These are phyloP conservation scores for Peromyscus eremicus DNA, from an alignment of 2,797 vertebrate species.

Conservation along the genomic window DNA sequence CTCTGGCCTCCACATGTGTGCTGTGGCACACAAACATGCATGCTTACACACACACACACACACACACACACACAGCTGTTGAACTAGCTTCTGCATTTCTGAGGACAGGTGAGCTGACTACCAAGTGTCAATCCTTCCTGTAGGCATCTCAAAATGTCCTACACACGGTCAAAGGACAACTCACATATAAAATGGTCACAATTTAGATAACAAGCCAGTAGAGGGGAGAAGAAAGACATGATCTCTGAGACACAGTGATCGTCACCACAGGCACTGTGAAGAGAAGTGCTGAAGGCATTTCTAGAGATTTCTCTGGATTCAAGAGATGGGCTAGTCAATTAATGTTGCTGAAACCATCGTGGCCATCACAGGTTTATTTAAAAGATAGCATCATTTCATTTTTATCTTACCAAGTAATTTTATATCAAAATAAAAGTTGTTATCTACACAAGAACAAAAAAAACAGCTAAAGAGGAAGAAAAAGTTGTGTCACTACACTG, in stretches of 20 bases:
- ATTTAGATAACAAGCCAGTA: neutral
- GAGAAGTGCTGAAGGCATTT: slow-evolving; percentile 31
- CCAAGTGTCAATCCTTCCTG: neutral
- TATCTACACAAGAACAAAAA: slow-evolving; percentile 8
- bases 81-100: neutral
- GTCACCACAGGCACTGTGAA: neutral
- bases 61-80: neutral
- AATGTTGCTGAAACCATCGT: neutral
- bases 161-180: neutral
- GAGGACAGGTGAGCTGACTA: neutral
- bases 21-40: neutral
- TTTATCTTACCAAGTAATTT: slow-evolving; percentile 71
- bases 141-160: neutral
- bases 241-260: neutral
- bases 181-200: neutral
- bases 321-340: slow-evolving; percentile 27
- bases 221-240: neutral
- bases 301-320: slow-evolving; percentile 54
- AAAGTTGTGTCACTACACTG: neutral
- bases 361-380: slow-evolving; percentile 52
- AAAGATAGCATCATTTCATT: slow-evolving; percentile 70
- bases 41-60: neutral
- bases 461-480: slow-evolving; percentile 46
- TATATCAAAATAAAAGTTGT: slow-evolving; percentile 30
- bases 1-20: neutral